Base-by-base conservation (phyloP, 2,113 vertebrate species). In the Rhinolophus ferrumequinum region DNA sequence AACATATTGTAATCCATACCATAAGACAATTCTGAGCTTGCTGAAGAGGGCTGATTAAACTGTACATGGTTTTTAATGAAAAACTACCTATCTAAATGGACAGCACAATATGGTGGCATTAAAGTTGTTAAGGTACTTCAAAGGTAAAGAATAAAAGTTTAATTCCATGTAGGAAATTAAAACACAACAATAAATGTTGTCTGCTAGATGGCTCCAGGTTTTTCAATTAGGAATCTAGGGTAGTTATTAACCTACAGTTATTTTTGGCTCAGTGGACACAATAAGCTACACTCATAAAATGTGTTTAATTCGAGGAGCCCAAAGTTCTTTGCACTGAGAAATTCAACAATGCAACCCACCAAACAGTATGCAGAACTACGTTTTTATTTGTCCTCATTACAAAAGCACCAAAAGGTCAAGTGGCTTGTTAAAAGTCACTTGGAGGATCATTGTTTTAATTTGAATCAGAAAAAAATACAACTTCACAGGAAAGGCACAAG, bases 141-240 rank as follows among this genome's bases (percentile, higher is more conserved):
- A 90, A 82, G 96, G 33, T 92, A 85, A 97, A 98, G 92, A 97
- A 66, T 97, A 97, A 92, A 90, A 96, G 93, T 97, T 96, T 97
- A 98, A 98, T 97, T 97, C 95, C 80, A 95, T 93, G 66, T 94
- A 97, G 70, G 82, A 98, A 98, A 98, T 97, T 98, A 97, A 98
- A 98, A 76, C 90, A 96, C 90, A 98, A 92, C 94, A 96, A 96
- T 97, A 58, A 96, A 87, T 97, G 95, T 70, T 97, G 44, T 88
- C 92, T 98, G 89, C 94, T 90, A 97, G 94, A 82, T 96, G 92
- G 41, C 84, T 96, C 93, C 72, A 96, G 95, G 73, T 97, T 97
- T 95, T 98, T 88, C 75, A 98, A 96, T 98, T 98, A 98, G 89
- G 26, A 88, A 97, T 96, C 97, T 94, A 93, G 73, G 52, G 77